Base-by-base conservation (phyloP, 2,113 vertebrate genomes). In the Gasterosteus nipponicus region DNA sequence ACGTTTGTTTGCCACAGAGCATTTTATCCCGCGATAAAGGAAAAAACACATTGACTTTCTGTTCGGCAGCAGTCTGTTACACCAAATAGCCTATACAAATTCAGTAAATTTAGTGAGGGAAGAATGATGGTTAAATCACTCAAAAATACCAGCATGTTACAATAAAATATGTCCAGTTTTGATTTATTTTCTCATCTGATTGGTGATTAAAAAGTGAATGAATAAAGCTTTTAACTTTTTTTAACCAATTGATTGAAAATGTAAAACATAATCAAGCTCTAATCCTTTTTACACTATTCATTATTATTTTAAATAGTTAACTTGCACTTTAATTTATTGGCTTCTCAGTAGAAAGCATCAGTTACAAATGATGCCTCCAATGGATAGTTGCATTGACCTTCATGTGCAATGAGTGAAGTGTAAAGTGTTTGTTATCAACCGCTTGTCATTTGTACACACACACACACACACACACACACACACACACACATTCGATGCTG, bases 401-500 rank as follows among this genome's bases (percentile, higher is more conserved):
- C 38, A 33, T 19, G 56, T 35, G 19, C 11, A 53, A 29, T n/a
- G 19, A 7, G 47, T 8, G 18, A 51, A 1, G 9, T 47, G 41
- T n/a, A 33, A 59, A 51, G 68, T 59, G 33, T 12, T 35, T 31
- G 38, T 56, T 2, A 64, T 22, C 41, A 12, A 18, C 53, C 3
- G 31, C 10, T 29, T 49, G 35, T 73, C 59, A 80, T 84, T 88
- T 91, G 89, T 60, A 86, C 59, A 87, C 90, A 91, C 22, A 26
- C 22, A 26, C 22, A 26, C 22, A 26, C 22, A 26, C 22, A 26
- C 22, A 26, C 22, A 26, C 22, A 26, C 22, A 26, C 22, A 26
- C 22, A 86, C 59, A 87, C 90, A 91, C 89, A 69, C 87, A 84
- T 77, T 77, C 77, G 89, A 88, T 87, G 69, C 78, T 89, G 85